Base-by-base conservation (phyloP, 64 coral and sea anemone genomes). In the Stylophora pistillata region DNA sequence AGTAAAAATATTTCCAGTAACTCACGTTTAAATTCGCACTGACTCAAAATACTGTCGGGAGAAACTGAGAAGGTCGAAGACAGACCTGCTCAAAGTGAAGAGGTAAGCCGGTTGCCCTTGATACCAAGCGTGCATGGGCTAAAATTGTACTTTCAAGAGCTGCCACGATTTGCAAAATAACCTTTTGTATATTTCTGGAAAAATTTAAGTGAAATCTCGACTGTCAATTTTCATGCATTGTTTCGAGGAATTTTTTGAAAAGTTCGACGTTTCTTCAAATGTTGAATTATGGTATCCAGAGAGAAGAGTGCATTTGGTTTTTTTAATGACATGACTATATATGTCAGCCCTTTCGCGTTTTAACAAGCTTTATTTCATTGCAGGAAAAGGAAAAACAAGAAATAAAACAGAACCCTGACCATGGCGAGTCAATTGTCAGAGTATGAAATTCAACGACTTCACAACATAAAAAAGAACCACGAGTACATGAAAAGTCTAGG, bases 401-500 rank as follows among this genome's bases (percentile, higher is more conserved):
- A n/a, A n/a, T n/a, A n/a, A n/a, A n/a, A n/a, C n/a, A n/a, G n/a
- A n/a, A n/a, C n/a, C n/a, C 26, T 56, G 30, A 29, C 18, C 3
- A 83, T 83, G 80, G 25, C 58, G 15, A 72, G 55, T 15, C 26
- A 70, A 32, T 64, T 87, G 52, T 87, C 85, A 32, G 85, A 87
- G 21, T 87, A 74, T n/a, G 85, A 87, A 20, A 70, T 74, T 63
- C 56, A 58, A 1, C 70, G 85, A 20, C 52, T 87, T 16, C 21
- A 32, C 74, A 87, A 87, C 47, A 87, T 87, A 68, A 87, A 76
- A 32, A 87, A 32, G 11, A 87, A 87, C 53, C 69, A 87, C 62
- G 85, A 87, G 47, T 76, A 74, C 73, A n/a, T 87, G 71, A 87
- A 76, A 74, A 87, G 85, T 58, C 13, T 87, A 3, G 85, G 85